A percentile compares a stretch with the other conserved stretches of the same genome.
phyloP scores from a whole-genome alignment of 2,113 vertebrate species.

The Platycercus adscitus region DNA sequence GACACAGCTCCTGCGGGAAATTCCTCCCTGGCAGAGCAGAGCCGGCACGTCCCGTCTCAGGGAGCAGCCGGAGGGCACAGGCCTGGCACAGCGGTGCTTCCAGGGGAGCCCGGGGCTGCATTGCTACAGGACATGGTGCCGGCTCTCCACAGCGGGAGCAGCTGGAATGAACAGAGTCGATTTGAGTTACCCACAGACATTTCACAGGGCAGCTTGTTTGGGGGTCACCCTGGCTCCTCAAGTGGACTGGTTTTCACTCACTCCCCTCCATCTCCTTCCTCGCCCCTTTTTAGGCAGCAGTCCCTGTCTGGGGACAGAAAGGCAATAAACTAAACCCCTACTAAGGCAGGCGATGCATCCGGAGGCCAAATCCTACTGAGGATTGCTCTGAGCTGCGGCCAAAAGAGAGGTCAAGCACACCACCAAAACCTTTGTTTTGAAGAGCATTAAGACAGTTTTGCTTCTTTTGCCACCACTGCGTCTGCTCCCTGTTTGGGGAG shows the following conservation, averaged over 20 bases:
- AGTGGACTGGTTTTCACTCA: background rate
- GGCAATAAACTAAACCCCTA: background rate
- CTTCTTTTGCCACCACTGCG: background rate
- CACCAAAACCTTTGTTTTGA: background rate
- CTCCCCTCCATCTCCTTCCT: background rate
- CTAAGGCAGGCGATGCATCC: background rate
- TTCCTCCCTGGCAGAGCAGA: background rate
- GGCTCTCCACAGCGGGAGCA: conserved; percentile 13
- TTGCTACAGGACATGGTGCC: background rate
- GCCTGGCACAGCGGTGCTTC: background rate
- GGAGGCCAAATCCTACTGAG: background rate
- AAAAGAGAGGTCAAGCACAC: background rate
- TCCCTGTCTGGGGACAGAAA: background rate
- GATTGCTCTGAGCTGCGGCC: background rate
- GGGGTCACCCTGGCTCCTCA: background rate
- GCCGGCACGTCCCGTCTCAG: background rate
- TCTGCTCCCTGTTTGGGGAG: background rate
- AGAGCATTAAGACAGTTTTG: background rate
- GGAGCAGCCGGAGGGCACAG: background rate
- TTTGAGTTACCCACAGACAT: background rate
- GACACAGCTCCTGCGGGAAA: background rate
- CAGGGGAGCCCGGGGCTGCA: background rate
- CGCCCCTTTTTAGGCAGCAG: background rate
- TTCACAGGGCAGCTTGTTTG: background rate
- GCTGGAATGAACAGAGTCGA: background rate